Percentiles rank a stretch among this genome's conserved stretches.
phyloP scores from a whole-genome alignment of 2,113 vertebrate species.

The Coracopsis vasa region DNA sequence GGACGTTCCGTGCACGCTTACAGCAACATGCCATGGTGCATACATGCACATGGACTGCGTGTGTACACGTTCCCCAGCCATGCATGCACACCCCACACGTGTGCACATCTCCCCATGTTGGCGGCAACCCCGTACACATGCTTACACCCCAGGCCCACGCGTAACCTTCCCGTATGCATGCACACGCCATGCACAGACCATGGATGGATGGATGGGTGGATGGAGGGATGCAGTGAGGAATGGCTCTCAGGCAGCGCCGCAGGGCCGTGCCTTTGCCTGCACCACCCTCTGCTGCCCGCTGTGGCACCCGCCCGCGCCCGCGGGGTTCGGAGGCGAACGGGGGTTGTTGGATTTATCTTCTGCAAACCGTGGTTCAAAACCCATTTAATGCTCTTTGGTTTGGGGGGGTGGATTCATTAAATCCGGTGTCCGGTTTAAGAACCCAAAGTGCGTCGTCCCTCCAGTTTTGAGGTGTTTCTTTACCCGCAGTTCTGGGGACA shows the following conservation, averaged over 20 bases:
- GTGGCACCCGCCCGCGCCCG: neutral
- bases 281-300: neutral
- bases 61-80: neutral
- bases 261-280: neutral
- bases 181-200: neutral
- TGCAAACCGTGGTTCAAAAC: neutral
- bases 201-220: neutral
- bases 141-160: neutral
- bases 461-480: neutral
- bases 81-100: neutral
- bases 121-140: neutral
- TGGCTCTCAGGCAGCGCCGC: neutral
- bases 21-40: neutral
- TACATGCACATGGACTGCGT: neutral
- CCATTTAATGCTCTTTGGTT: neutral
- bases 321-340: neutral
- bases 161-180: neutral
- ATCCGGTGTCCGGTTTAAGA: neutral
- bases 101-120: neutral
- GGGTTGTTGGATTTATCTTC: neutral
- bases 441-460: neutral
- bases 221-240: neutral
- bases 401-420: neutral
- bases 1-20: neutral
- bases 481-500: neutral